Evolutionary conservation across 2,888 invertebrate genomes (phyloP), one percentile per base, ranked within the genome.

Genomic region (Synergus japonicus): DNA sequence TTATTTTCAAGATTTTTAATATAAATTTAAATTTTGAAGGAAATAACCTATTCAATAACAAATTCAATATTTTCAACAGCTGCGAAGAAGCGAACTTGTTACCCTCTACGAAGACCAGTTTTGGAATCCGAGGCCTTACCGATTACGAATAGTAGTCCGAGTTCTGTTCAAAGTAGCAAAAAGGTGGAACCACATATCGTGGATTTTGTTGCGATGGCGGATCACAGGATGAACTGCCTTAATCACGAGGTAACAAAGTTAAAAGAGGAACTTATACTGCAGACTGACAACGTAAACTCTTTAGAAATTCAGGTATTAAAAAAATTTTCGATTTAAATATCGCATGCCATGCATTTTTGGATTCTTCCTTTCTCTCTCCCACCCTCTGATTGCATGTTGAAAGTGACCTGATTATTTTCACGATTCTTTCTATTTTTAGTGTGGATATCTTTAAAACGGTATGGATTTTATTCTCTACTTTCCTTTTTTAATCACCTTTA

Each of bases 181-280:
- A 86, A 79, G 73, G 86, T 88, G 9, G 90, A 92, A 9, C 90
- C 90, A 18, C 87, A 87, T 77, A 77, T 87, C 41, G 79, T 91
- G 22, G 90, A 92, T 86, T 85, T 91, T 77, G 81, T 92, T 58
- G 88, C 83, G 76, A 90, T 90, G 88, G 90, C 90, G 0, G 92
- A 92, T 84, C 89, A 90, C 76, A 92, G 88, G 83, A 91, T 92
- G 81, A 89, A 84, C 80, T 88, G 88, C 76, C 86, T 92, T 64
- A 91, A 82, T 82, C 89, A 89, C 65, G 92, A 92, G 87, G 87
- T 92, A 88, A 88, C 85, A 18, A 88, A 90, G 82, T 84, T 92
- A 69, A 92, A 89, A 82, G 90, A 86, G 58, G 91, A 92, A 76
- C 83, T 91, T 43, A 89, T 86, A 63, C 76, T 88, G 66, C 90